Percentiles rank a stretch among this genome's conserved stretches.
phyloP scores from a whole-genome alignment of 2,797 vertebrate species.

The Poeciliopsis paucimaculata region DNA sequence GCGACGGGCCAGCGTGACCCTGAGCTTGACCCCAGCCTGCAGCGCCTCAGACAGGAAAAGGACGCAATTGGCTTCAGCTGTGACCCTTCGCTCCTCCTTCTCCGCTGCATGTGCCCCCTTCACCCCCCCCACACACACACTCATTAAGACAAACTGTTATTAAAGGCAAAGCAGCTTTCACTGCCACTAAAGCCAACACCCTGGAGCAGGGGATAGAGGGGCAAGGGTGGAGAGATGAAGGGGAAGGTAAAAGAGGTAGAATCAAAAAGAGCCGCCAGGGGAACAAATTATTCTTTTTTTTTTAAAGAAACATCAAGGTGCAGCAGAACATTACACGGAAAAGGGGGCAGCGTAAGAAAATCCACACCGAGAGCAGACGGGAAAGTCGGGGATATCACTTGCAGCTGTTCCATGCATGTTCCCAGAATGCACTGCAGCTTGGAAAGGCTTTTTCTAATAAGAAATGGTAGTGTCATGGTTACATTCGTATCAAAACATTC shows the following conservation, averaged over 20 bases:
- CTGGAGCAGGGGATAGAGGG: constrained; percentile 53
- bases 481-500: constrained; percentile 75
- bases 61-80: constrained; percentile 84
- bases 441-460: constrained; percentile 64
- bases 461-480: constrained; percentile 74
- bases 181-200: constrained; percentile 79
- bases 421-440: constrained; percentile 77
- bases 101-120: constrained; percentile 1
- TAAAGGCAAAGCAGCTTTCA: constrained; percentile 81
- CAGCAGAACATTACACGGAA: constrained; percentile 53
- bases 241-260: constrained; percentile 64
- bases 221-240: constrained; percentile 43
- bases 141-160: constrained; percentile 82
- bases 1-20: constrained; percentile 75
- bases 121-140: constrained; percentile 46
- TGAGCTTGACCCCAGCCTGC: constrained; percentile 75
- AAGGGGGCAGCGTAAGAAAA: constrained; percentile 70
- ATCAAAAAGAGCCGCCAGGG: constrained; percentile 61
- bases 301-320: constrained; percentile 62
- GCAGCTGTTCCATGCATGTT: constrained; percentile 75
- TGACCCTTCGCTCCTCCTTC: constrained; percentile 69
- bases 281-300: constrained; percentile 49
- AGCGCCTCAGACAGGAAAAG: constrained; percentile 83
- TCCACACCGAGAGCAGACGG: constrained; percentile 57
- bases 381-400: constrained; percentile 71